Base-by-base conservation (phyloP, 2,888 invertebrate genomes). In the Eupithecia subumbrata region DNA sequence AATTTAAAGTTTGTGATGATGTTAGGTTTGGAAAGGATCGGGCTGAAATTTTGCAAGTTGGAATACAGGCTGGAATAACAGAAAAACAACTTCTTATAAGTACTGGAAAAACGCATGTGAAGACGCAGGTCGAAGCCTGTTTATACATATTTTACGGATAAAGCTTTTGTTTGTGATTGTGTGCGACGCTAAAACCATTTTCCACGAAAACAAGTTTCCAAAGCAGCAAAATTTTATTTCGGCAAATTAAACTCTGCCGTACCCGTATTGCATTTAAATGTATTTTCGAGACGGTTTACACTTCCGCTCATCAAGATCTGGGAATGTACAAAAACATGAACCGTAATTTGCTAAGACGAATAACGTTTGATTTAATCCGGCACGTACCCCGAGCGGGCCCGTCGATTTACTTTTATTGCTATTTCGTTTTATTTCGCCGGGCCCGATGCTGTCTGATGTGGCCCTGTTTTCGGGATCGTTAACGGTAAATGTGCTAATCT, bases 371-470 rank as follows among this genome's bases (percentile, higher is more conserved):
- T 92, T 93, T 93, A 92, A 93, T 92, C 92, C 92, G 88, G 90
- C 92, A 91, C 92, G 91, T 92, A 90, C 90, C 86, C 87, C 82
- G 86, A 88, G 86, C 85, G 86, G 89, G 87, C 85, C 87, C 89
- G 90, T 91, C 93, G 92, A 94, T 94, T 93, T 93, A 92, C 92
- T 93, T 94, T 94, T 92, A 93, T 93, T 92, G 90, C 92, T 91
- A 91, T 92, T 92, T 88, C 92, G 92, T 92, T 93, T 93, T 93
- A 93, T 93, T 92, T 88, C 89, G 83, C 83, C 83, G 83, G 86
- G 85, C 83, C 86, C 87, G 85, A 86, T 87, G 88, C 84, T 86
- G 89, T 90, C 90, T 91, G 91, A 90, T 92, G 92, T 89, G 87
- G 89, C 89, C 90, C 91, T 91, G 91, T 93, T 93, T 92, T 93